Evolutionary conservation across 2,888 invertebrate genomes (phyloP), one percentile per base, ranked within the genome.

Genomic region (Drosophila ustulata): DNA sequence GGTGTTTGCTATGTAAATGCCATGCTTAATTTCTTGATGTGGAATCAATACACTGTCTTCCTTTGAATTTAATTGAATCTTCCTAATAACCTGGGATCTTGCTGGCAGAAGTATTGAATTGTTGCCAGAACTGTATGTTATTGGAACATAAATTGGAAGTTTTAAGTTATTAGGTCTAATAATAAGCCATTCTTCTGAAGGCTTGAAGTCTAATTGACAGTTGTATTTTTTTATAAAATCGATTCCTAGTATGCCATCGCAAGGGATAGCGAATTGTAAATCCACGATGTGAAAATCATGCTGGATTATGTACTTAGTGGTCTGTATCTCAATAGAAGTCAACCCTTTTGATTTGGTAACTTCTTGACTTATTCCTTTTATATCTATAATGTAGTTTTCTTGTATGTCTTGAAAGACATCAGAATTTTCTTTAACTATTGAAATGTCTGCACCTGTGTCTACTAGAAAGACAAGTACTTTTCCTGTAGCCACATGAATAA

Each of bases 71-170:
- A 18, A 18, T 18, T 18, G 18, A 18, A 18, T 18, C 1, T 18
- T 18, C 18, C 18, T 18, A 18, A 18, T 18, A 18, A 18, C 18
- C 18, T 39, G 37, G n/a, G n/a, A 39, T 39, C 37, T 11, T 39
- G 37, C 37, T 39, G 37, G n/a, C n/a, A 39, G n/a, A 39, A 39
- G n/a, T 39, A 39, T 39, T n/a, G 37, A n/a, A n/a, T 39, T n/a
- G 3, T 39, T 39, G 9, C 37, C 37, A 39, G 37, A 39, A 39
- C 37, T 18, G 18, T 18, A 18, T 18, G 18, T 18, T 18, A 18
- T 18, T 18, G 18, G 18, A 18, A 18, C 18, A 8, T 13, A n/a
- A 39, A 39, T n/a, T n/a, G 0, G 37, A 39, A 39, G 13, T 4
- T 39, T 4, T 4, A 39, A 5, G n/a, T 39, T 39, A 39, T n/a